phyloP scores from a whole-genome alignment of 1,140 invertebrate species.

The Drosophila sucinea region DNA sequence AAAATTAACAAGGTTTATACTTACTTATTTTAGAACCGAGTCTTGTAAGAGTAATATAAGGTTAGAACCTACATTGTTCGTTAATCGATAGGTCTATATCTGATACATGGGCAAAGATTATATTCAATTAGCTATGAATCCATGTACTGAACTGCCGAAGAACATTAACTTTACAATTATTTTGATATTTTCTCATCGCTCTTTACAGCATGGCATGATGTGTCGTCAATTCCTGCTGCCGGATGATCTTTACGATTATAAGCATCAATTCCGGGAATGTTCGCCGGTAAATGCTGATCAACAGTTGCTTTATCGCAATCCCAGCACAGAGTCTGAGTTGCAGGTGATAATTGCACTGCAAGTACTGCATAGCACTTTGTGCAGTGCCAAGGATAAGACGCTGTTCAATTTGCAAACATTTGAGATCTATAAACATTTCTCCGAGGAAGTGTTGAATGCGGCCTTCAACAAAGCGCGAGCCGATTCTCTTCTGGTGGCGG shows the following conservation, averaged over 20 bases:
- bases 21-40: no score
- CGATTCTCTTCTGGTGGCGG: constrained; percentile 85
- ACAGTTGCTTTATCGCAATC: constrained; percentile 77
- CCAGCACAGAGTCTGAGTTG: constrained; percentile 84
- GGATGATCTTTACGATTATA: constrained; percentile 61
- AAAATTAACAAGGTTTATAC: no score
- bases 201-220: constrained; percentile 25
- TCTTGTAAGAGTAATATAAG: no score
- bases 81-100: no score
- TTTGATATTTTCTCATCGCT: background rate
- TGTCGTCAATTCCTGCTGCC: constrained; percentile 61
- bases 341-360: constrained; percentile 84
- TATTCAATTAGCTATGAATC: no score
- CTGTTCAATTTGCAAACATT: constrained; percentile 88
- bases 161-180: background rate
- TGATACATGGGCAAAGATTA: no score
- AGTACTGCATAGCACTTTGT: constrained; percentile 87
- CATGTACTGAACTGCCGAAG: no score
- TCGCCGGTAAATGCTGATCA: constrained; percentile 44
- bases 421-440: constrained; percentile 88
- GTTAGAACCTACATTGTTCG: no score
- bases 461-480: constrained; percentile 85
- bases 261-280: constrained; percentile 44
- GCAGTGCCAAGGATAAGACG: constrained; percentile 85
- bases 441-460: constrained; percentile 85